A percentile compares a stretch with the other conserved stretches of the same genome.
These are phyloP conservation scores for Rhaphigaster nebulosa DNA, from an alignment of 2,888 invertebrate genomes.

Conservation along the genomic window DNA sequence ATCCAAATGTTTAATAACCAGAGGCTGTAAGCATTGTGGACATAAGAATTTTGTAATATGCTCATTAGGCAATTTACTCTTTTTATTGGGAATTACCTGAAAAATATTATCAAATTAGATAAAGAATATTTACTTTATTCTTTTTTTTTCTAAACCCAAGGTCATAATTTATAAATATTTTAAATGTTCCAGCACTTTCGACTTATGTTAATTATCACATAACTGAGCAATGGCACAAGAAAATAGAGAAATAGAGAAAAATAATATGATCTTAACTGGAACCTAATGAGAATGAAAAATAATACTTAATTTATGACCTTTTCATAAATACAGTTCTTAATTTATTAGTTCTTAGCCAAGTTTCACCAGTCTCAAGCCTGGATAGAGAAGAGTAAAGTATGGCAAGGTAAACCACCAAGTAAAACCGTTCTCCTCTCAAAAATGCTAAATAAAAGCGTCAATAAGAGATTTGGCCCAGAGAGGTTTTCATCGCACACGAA, in stretches of 20 bases:
- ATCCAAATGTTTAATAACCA: constrained; percentile 23
- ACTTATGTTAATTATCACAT: not conserved
- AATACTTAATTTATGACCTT: not conserved
- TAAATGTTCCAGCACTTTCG: not conserved
- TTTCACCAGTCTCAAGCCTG: too few species aligned
- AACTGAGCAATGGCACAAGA: not conserved
- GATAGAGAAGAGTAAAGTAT: too few species aligned
- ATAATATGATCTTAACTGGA: not conserved
- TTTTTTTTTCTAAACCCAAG: not conserved
- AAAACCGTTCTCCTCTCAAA: too few species aligned
- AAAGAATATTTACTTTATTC: not conserved
- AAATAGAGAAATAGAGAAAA: not conserved
- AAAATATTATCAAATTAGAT: constrained; percentile 11
- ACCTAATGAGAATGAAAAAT: not conserved
- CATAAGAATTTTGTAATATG: not conserved
- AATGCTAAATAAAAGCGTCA: too few species aligned
- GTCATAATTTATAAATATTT: not conserved
- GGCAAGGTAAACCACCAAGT: too few species aligned
- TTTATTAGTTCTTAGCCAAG: too few species aligned
- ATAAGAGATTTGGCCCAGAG: too few species aligned
- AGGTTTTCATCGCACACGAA: too few species aligned
- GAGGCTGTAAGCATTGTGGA: not conserved
- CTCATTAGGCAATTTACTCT: not conserved
- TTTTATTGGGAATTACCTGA: constrained; percentile 2
- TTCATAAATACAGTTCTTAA: not conserved